Evolutionary conservation across 2,888 invertebrate species (phyloP).

Genomic region (Dicranocentrus wangi): DNA sequence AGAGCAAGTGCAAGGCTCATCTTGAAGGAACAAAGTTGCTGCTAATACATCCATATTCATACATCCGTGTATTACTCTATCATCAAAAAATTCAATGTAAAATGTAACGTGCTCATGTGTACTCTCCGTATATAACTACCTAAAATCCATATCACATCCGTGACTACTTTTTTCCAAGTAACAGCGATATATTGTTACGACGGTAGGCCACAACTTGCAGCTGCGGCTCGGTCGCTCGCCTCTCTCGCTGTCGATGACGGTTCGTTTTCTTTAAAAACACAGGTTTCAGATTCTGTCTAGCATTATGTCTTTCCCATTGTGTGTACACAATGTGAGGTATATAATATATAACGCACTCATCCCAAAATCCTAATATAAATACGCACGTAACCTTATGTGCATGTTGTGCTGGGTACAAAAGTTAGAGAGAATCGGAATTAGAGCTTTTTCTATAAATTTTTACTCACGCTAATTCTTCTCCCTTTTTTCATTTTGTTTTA

Average conservation of each 20-base stretch:
- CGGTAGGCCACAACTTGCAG: slow-evolving; percentile 1
- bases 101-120: neutral
- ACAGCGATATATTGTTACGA: neutral
- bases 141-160: neutral
- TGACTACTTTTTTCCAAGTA: slow-evolving; percentile 1
- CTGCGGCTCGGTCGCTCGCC: no score
- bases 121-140: neutral
- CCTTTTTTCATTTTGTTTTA: neutral
- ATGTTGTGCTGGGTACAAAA: no score
- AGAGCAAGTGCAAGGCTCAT: slow-evolving; percentile 51
- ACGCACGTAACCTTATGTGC: no score
- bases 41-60: neutral
- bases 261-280: no score
- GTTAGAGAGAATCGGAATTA: neutral
- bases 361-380: no score
- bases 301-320: no score
- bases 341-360: no score
- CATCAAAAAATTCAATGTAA: neutral
- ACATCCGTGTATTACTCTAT: neutral
- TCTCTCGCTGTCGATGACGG: no score
- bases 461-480: slow-evolving; percentile 4
- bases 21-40: slow-evolving; percentile 1
- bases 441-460: neutral
- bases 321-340: no score
- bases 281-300: no score